Conservation (phyloP, 1,140 invertebrate species). For the Thrips palmi region DNA sequence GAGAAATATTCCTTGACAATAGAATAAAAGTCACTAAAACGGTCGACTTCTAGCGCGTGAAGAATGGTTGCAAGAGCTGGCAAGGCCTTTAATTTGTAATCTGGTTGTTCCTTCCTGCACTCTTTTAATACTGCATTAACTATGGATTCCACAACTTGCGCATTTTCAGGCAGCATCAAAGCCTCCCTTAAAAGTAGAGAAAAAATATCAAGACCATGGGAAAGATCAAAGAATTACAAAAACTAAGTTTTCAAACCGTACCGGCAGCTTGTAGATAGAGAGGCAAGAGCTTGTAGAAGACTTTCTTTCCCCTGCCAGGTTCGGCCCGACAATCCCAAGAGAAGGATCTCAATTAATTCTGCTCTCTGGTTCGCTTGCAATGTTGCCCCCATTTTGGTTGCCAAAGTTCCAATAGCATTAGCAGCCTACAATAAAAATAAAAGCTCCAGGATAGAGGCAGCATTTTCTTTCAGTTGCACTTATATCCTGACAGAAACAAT, state of each 20-base stretch:
- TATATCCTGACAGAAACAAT: not conserved
- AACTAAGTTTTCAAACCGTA: constrained; percentile 23
- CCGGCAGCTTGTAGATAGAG: constrained; percentile 47
- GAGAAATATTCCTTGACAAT: constrained; percentile 47
- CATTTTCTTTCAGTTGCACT: not conserved
- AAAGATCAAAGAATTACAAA: constrained; percentile 10
- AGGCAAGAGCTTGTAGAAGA: constrained; percentile 52
- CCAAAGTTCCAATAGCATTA: constrained; percentile 58
- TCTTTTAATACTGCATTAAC: constrained; percentile 54
- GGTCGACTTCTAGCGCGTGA: constrained; percentile 47
- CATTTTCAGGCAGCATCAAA: too few relatives aligned
- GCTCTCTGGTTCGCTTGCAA: constrained; percentile 45
- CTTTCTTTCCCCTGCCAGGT: constrained; percentile 79
- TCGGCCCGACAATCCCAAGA: constrained; percentile 55
- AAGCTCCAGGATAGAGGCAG: too few relatives aligned
- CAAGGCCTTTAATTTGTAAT: constrained; percentile 57
- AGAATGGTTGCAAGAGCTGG: constrained; percentile 51
- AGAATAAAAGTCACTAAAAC: constrained; percentile 60
- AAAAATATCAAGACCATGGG: too few relatives aligned
- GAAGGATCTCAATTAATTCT: constrained; percentile 43
- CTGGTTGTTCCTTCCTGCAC: constrained; percentile 55
- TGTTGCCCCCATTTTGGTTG: constrained; percentile 45
- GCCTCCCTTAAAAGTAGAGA: too few relatives aligned
- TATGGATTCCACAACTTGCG: constrained; percentile 25
- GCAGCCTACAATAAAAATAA: constrained; percentile 36